Conservation (phyloP, 1,140 invertebrate species). For the Whitmania pigra region DNA sequence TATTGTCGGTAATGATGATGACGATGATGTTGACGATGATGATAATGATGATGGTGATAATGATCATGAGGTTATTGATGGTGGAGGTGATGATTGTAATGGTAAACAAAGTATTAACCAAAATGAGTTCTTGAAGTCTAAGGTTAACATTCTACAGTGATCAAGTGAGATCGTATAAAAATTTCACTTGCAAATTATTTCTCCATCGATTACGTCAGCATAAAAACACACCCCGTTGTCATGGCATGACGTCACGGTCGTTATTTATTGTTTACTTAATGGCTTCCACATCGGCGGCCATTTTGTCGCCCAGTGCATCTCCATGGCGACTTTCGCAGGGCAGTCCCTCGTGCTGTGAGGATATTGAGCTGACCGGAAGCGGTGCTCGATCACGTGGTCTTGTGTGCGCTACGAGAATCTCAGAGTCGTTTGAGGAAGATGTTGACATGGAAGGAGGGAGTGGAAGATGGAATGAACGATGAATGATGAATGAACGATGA, state of each 20-base stretch:
- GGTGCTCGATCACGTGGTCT: no score
- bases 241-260: conserved; percentile 12
- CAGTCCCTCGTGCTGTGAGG: no score
- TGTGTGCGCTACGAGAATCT: no score
- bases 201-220: neutral
- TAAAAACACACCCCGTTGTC: conserved; percentile 9
- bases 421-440: neutral
- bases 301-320: conserved; percentile 7
- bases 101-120: neutral
- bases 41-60: conserved; percentile 13
- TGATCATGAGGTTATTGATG: conserved; percentile 17
- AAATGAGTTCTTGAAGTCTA: no score
- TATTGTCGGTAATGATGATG: conserved; percentile 15
- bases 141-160: no score
- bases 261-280: conserved; percentile 16
- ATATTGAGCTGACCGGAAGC: no score
- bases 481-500: neutral
- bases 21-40: conserved; percentile 17
- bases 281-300: conserved; percentile 7
- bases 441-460: neutral
- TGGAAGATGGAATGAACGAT: no score
- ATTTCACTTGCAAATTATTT: neutral
- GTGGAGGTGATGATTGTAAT: neutral
- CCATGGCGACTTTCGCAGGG: neutral
- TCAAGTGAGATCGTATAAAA: no score